These are phyloP conservation scores for Sebastes vulpes DNA, from an alignment of 2,797 vertebrate species.

Conservation along the genomic window DNA sequence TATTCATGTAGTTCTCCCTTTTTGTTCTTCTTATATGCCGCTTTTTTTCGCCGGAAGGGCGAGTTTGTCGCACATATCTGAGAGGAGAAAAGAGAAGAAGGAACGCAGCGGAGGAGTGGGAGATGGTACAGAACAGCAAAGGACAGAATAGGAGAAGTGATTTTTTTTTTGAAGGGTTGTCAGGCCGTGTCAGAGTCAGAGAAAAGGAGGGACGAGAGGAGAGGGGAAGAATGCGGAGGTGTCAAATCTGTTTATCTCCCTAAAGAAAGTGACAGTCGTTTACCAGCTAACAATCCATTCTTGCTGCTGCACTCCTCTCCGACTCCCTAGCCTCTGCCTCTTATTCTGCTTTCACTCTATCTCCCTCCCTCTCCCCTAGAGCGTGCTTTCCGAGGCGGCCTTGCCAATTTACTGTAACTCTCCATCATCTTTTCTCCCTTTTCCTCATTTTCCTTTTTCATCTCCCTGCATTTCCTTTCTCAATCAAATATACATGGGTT, in stretches of 20 bases:
- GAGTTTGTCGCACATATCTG: constrained; percentile 73
- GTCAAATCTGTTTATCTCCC: constrained; percentile 82
- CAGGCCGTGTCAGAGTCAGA: constrained; percentile 62
- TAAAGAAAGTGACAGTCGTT: constrained; percentile 80
- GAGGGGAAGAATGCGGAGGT: constrained; percentile 67
- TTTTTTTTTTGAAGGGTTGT: constrained; percentile 68
- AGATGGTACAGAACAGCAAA: constrained; percentile 37
- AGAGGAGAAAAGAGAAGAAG: constrained; percentile 9
- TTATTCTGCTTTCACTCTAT: constrained; percentile 52
- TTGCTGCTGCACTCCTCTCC: constrained; percentile 48
- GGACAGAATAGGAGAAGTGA: constrained; percentile 47
- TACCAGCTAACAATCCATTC: constrained; percentile 78
- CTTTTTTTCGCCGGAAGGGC: constrained; percentile 61
- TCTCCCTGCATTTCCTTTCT: constrained; percentile 66
- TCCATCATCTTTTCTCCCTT: constrained; percentile 64
- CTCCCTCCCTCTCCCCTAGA: constrained; percentile 32
- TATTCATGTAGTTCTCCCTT: constrained; percentile 60
- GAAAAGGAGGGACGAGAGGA: constrained; percentile 62
- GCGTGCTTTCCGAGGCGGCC: constrained; percentile 66
- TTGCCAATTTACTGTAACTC: constrained; percentile 75
- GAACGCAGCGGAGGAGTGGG: constrained; percentile 23
- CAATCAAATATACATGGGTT: constrained; percentile 62
- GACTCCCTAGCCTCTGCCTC: constrained; percentile 58
- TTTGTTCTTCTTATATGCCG: constrained; percentile 44
- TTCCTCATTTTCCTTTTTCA: constrained; percentile 64